Conservation (phyloP, 2,797 vertebrate species). For the Myotis findleyi region DNA sequence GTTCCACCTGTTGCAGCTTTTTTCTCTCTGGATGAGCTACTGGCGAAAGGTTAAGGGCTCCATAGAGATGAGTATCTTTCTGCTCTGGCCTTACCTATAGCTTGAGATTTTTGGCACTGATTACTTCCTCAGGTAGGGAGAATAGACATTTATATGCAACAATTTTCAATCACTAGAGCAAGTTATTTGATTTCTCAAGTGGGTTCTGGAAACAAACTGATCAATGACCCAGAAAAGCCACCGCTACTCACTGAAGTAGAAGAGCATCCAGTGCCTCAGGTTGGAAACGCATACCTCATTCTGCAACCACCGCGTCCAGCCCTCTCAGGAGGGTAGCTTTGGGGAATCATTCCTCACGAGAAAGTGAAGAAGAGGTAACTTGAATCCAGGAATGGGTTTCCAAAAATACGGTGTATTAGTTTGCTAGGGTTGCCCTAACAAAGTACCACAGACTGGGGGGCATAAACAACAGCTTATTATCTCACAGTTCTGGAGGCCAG, state of each 20-base stretch:
- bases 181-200: conserved; percentile 9
- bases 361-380: neutral
- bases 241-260: neutral
- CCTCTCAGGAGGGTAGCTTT: neutral
- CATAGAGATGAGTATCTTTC: neutral
- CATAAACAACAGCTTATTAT: neutral
- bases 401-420: neutral
- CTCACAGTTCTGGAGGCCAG: neutral
- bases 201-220: neutral
- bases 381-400: neutral
- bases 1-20: neutral
- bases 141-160: neutral
- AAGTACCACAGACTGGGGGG: neutral
- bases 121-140: neutral
- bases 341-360: neutral
- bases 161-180: neutral
- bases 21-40: neutral
- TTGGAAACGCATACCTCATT: neutral
- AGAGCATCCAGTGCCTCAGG: neutral
- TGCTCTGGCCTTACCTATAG: neutral
- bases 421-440: conserved; percentile 5
- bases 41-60: neutral
- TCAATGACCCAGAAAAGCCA: conserved; percentile 1
- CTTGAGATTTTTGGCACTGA: neutral
- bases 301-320: neutral